These are phyloP conservation scores for Hippocampus barbouri DNA, from an alignment of 2,113 vertebrate species.

Conservation along the genomic window DNA sequence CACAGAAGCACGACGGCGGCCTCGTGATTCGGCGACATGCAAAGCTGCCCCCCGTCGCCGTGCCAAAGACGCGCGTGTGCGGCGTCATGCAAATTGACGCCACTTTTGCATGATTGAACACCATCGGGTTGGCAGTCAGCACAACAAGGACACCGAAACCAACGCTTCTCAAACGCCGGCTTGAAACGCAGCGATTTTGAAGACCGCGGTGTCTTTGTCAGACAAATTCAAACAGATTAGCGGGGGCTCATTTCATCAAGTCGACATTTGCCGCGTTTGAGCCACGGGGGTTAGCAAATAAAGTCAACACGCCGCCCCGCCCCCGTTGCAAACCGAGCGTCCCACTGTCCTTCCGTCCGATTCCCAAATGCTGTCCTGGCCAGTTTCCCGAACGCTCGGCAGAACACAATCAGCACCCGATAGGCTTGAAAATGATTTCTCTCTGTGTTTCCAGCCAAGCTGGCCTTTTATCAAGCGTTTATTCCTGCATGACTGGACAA, in stretches of 20 bases:
- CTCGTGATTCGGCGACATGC: not conserved
- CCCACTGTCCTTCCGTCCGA: not conserved
- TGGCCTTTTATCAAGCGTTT: slow-evolving; percentile 37
- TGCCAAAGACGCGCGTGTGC: not conserved
- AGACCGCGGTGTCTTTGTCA: no score
- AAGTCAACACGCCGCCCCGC: slow-evolving; percentile 44
- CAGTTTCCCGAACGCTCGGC: not conserved
- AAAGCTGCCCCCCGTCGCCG: not conserved
- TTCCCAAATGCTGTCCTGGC: slow-evolving; percentile 15
- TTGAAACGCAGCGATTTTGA: no score
- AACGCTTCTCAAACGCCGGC: no score
- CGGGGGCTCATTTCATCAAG: not conserved
- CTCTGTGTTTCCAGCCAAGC: slow-evolving; percentile 28
- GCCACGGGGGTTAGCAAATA: slow-evolving; percentile 34
- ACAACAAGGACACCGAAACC: not conserved
- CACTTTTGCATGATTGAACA: not conserved
- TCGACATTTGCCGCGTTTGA: not conserved
- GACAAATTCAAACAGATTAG: no score
- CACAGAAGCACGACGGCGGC: no score
- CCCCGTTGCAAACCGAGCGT: slow-evolving; percentile 18
- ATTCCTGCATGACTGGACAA: slow-evolving; percentile 40
- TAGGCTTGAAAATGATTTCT: slow-evolving; percentile 15
- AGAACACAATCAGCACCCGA: slow-evolving; percentile 10
- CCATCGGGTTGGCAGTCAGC: not conserved
- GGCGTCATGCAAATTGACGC: not conserved